Percentiles rank a stretch among this genome's conserved stretches.
Evolutionary conservation across 2,797 vertebrate genomes (phyloP).

Genomic region (Myotis vivesi): DNA sequence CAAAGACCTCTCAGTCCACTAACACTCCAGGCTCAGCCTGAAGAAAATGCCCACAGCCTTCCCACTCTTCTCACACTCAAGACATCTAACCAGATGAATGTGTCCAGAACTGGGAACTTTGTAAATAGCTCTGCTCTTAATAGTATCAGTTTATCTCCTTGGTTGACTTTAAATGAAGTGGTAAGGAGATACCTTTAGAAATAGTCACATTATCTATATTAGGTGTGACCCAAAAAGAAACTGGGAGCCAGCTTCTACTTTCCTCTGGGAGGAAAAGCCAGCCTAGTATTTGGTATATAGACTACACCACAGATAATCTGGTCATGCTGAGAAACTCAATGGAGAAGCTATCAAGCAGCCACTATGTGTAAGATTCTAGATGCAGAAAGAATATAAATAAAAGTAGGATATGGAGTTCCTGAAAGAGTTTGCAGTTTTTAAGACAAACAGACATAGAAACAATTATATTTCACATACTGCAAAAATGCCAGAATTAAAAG

Average conservation of each 20-base stretch:
- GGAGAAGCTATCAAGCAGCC: not conserved
- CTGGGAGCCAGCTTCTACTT: not conserved
- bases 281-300: not conserved
- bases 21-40: not conserved
- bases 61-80: not conserved
- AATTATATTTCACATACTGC: constrained; percentile 15
- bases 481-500: not conserved
- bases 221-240: constrained; percentile 3
- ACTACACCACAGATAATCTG: not conserved
- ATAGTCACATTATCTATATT: constrained; percentile 13
- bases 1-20: not conserved
- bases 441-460: not conserved
- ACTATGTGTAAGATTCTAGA: not conserved
- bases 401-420: not conserved
- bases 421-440: not conserved
- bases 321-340: not conserved
- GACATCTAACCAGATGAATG: not conserved
- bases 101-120: not conserved
- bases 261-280: not conserved
- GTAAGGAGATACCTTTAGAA: constrained; percentile 13
- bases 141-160: not conserved
- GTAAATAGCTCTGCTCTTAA: constrained; percentile 41
- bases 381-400: not conserved
- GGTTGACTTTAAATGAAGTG: constrained; percentile 32
- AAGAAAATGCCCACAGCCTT: constrained; percentile 14